These are phyloP conservation scores for Drosophila pandora DNA, from an alignment of 1,140 invertebrate genomes.

Conservation along the genomic window DNA sequence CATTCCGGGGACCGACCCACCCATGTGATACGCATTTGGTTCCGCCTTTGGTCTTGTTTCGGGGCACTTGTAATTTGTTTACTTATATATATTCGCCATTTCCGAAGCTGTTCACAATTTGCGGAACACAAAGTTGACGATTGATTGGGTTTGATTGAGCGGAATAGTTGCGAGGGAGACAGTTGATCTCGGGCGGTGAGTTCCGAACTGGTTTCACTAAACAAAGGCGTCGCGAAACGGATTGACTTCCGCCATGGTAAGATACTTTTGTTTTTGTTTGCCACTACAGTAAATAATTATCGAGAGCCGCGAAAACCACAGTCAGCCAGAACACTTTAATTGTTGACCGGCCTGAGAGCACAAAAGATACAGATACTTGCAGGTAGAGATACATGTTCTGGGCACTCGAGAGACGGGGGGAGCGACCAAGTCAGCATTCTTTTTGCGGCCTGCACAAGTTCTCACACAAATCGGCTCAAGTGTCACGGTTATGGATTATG, in stretches of 20 bases:
- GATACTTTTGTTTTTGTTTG: conserved; percentile 43
- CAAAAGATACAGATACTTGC: conserved; percentile 6
- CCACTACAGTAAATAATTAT: conserved; percentile 36
- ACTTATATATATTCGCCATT: conserved; percentile 42
- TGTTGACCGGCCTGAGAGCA: conserved; percentile 14
- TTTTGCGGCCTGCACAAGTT: conserved; percentile 43
- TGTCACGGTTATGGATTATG: conserved; percentile 73
- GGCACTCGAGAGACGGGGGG: background rate
- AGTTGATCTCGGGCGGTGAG: conserved; percentile 44
- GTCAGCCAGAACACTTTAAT: conserved; percentile 34
- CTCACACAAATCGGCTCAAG: conserved; percentile 64
- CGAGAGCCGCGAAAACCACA: conserved; percentile 36
- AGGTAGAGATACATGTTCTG: background rate
- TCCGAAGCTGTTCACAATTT: conserved; percentile 62
- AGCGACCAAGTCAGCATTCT: conserved; percentile 21
- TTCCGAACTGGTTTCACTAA: conserved; percentile 61
- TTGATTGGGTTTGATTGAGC: conserved; percentile 73
- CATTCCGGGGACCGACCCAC: conserved; percentile 12
- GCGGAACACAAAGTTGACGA: conserved; percentile 73
- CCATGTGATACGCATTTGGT: conserved; percentile 34
- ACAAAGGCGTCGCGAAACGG: conserved; percentile 44
- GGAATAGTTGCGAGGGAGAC: conserved; percentile 63
- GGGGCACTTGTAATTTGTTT: conserved; percentile 69
- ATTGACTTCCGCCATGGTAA: conserved; percentile 63
- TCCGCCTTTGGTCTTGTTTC: conserved; percentile 49